phyloP scores from a whole-genome alignment of 2,888 invertebrate species.

The Drosophila subsilvestris region DNA sequence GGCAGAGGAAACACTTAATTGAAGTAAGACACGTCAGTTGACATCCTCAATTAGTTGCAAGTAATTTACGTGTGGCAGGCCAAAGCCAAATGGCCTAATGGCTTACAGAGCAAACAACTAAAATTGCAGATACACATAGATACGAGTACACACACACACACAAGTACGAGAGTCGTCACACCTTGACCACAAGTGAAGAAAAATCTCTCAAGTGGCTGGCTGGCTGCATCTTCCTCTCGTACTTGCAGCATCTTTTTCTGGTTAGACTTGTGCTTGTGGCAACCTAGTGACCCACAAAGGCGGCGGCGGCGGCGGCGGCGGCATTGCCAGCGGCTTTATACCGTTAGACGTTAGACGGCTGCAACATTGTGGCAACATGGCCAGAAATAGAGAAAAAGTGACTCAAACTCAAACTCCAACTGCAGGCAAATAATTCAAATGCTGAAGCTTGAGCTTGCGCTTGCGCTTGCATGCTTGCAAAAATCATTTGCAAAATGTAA shows the following conservation, averaged over 20 bases:
- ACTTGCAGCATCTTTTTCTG: slow-evolving; percentile 29
- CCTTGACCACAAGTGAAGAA: slow-evolving; percentile 33
- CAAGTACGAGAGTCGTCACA: not conserved
- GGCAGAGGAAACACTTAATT: slow-evolving; percentile 59
- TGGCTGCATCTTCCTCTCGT: slow-evolving; percentile 33
- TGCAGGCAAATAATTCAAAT: slow-evolving; percentile 38
- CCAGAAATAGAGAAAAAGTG: slow-evolving; percentile 1
- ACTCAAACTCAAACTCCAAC: slow-evolving; percentile 12
- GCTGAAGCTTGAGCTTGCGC: slow-evolving; percentile 14
- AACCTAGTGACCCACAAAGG: slow-evolving; percentile 75
- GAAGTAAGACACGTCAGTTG: slow-evolving; percentile 61
- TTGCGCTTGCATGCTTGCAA: slow-evolving; percentile 50
- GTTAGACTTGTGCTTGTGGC: slow-evolving; percentile 55
- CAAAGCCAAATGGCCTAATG: slow-evolving; percentile 45
- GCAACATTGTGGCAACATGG: slow-evolving; percentile 45
- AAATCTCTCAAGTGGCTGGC: slow-evolving; percentile 4
- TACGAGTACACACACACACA: slow-evolving; percentile 7
- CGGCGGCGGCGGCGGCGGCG: slow-evolving; percentile 20
- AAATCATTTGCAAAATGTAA: slow-evolving; percentile 46
- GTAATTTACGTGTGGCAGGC: slow-evolving; percentile 56
- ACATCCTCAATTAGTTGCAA: slow-evolving; percentile 75
- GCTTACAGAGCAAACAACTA: slow-evolving; percentile 19
- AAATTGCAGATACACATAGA: not conserved
- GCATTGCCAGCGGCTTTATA: slow-evolving; percentile 55
- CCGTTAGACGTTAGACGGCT: slow-evolving; percentile 74